phyloP scores from a whole-genome alignment of 2,888 invertebrate species.

The Pristionchus exspectatus region DNA sequence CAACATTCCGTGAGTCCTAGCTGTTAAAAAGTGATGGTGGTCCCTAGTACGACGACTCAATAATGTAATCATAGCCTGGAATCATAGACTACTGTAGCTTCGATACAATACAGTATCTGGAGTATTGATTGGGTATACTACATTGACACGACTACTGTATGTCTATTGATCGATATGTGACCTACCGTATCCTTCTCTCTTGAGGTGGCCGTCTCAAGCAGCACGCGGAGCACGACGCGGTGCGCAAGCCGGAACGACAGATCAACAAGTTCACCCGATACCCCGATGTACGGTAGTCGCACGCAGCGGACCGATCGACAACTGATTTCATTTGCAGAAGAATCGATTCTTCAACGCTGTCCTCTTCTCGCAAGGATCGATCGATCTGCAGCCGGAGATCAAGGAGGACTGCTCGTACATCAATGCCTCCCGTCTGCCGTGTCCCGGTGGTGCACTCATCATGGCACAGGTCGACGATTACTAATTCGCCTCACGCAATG shows the following conservation, averaged over 20 bases:
- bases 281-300: conserved; percentile 10
- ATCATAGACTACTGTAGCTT: no score
- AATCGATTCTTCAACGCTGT: conserved; percentile 50
- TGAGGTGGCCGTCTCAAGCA: conserved; percentile 15
- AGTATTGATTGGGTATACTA: no score
- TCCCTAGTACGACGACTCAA: no score
- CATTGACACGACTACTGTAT: no score
- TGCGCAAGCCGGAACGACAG: conserved; percentile 20
- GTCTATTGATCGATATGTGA: no score
- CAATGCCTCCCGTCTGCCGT: conserved; percentile 23
- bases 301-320: not conserved
- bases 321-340: conserved; percentile 45
- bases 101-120: no score
- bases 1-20: no score
- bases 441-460: conserved; percentile 22
- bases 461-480: conserved; percentile 47
- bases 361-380: conserved; percentile 46
- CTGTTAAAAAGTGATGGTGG: no score
- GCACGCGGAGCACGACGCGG: conserved; percentile 25
- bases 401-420: conserved; percentile 44
- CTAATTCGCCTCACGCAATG: not conserved
- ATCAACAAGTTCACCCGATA: conserved; percentile 39
- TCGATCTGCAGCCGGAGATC: conserved; percentile 18
- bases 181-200: not conserved
- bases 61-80: no score